Evolutionary conservation across 2,113 vertebrate genomes (phyloP).

Genomic region (Vidua chalybeata): DNA sequence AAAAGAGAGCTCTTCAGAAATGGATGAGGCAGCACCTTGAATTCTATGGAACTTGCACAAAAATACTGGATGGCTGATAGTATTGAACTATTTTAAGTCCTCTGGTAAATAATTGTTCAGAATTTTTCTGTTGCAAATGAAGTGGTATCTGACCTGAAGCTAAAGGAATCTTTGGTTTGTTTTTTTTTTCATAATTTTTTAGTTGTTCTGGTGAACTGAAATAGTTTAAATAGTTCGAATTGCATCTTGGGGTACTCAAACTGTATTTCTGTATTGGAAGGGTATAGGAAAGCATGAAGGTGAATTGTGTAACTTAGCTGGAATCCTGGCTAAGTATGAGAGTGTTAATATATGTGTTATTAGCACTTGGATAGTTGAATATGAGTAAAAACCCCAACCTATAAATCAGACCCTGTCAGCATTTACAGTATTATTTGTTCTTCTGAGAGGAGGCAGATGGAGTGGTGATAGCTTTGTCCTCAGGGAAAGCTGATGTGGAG

Average conservation of each 20-base stretch:
- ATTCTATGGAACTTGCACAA: not conserved
- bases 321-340: not conserved
- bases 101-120: not conserved
- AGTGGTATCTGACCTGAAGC: not conserved
- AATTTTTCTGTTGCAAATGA: not conserved
- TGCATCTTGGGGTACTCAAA: not conserved
- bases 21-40: not conserved
- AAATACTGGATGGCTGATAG: not conserved
- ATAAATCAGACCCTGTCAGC: slow-evolving; percentile 27
- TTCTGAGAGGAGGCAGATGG: not conserved
- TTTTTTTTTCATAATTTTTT: not conserved
- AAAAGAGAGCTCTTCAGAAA: not conserved
- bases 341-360: not conserved
- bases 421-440: not conserved
- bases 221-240: not conserved
- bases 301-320: not conserved
- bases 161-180: not conserved
- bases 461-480: not conserved
- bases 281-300: not conserved
- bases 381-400: not conserved
- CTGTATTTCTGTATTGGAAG: not conserved
- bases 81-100: not conserved
- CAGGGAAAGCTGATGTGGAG: not conserved
- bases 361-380: not conserved
- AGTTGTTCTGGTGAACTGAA: not conserved